phyloP scores from a whole-genome alignment of 2,797 vertebrate genomes.

The Leuciscus waleckii region DNA sequence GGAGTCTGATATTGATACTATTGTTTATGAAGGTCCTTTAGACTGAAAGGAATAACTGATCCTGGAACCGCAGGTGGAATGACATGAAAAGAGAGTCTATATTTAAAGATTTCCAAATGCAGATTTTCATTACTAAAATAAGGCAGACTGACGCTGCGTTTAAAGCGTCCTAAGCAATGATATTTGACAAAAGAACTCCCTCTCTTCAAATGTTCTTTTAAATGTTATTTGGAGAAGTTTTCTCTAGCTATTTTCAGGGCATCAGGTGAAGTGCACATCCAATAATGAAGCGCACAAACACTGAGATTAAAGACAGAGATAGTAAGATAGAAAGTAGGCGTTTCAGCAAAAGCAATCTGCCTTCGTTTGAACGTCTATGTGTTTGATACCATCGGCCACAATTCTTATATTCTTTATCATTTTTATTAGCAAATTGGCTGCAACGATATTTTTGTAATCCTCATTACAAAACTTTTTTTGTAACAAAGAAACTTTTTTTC shows the following conservation, averaged over 20 bases:
- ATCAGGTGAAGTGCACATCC: not conserved
- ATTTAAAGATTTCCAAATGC: not conserved
- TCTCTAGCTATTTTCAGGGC: not conserved
- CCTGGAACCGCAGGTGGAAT: not conserved
- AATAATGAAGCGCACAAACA: not conserved
- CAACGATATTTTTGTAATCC: not conserved
- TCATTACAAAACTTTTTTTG: conserved; percentile 5
- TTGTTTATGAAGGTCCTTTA: not conserved
- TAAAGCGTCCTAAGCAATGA: not conserved
- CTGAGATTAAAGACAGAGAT: conserved; percentile 6
- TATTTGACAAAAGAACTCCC: not conserved
- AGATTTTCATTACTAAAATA: not conserved
- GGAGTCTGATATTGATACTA: not conserved
- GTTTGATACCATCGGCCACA: conserved; percentile 54
- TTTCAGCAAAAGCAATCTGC: conserved; percentile 40
- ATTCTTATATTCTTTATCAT: conserved; percentile 14
- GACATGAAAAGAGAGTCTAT: conserved; percentile 2
- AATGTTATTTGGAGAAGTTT: not conserved
- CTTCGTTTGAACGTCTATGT: not conserved
- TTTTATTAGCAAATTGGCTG: conserved; percentile 30
- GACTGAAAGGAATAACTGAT: not conserved
- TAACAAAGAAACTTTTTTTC: not conserved
- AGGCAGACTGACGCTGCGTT: not conserved
- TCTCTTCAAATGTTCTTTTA: not conserved
- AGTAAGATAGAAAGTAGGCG: conserved; percentile 26